phyloP scores from a whole-genome alignment of 1,140 invertebrate genomes.

The Eupristina koningsbergeri region DNA sequence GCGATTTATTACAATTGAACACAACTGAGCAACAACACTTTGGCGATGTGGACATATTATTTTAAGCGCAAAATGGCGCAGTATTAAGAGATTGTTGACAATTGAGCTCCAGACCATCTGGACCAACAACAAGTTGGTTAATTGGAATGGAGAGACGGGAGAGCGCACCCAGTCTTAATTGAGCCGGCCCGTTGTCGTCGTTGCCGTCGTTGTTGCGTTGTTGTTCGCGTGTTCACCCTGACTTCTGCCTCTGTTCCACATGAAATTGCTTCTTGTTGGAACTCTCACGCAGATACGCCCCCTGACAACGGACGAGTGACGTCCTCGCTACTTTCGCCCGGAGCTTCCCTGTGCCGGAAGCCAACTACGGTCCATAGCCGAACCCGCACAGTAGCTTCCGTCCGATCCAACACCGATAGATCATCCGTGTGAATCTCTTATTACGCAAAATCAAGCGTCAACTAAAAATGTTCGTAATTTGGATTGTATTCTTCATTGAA shows the following conservation, averaged over 20 bases:
- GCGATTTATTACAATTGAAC: too few relatives aligned
- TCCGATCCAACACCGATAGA: too few relatives aligned
- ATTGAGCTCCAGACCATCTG: neutral
- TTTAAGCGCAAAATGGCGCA: neutral
- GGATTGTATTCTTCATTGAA: too few relatives aligned
- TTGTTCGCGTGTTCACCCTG: too few relatives aligned
- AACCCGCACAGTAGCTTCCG: too few relatives aligned
- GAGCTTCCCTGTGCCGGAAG: too few relatives aligned
- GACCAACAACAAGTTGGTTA: slow-evolving; percentile 37
- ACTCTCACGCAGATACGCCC: neutral
- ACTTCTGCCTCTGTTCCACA: neutral
- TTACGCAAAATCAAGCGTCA: too few relatives aligned
- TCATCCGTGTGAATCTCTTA: too few relatives aligned
- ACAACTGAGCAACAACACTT: too few relatives aligned
- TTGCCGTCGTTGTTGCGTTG: neutral
- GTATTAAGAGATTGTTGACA: neutral
- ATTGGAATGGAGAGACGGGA: slow-evolving; percentile 26
- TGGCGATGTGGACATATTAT: too few relatives aligned
- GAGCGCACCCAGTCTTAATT: slow-evolving; percentile 21
- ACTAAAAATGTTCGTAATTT: too few relatives aligned
- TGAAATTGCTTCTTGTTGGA: slow-evolving; percentile 28
- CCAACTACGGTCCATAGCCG: too few relatives aligned
- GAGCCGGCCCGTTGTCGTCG: slow-evolving; percentile 33
- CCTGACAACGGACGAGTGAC: neutral
- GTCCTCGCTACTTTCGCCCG: neutral